Conservation (phyloP, 2,888 invertebrate genomes). For the Callyntrura sp. region DNA sequence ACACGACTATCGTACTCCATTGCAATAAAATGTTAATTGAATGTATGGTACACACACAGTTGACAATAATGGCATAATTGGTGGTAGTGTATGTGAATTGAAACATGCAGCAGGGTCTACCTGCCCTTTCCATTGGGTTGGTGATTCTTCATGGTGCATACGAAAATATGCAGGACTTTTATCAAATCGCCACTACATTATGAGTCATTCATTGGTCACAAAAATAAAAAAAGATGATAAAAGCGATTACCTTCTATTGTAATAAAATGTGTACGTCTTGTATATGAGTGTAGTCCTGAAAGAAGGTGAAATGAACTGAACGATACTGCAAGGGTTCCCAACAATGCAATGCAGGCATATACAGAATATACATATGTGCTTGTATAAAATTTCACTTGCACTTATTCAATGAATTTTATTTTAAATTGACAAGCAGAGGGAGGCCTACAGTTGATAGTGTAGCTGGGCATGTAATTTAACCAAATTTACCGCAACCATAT, state of each 20-base stretch:
- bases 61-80: too few relatives aligned
- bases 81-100: too few relatives aligned
- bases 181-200: too few relatives aligned
- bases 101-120: too few relatives aligned
- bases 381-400: conserved; percentile 62
- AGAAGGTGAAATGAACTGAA: conserved; percentile 15
- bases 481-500: conserved; percentile 59
- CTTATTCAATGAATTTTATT: conserved; percentile 17
- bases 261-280: too few relatives aligned
- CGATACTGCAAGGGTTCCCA: not conserved
- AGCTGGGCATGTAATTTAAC: not conserved
- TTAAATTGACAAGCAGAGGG: not conserved
- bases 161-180: too few relatives aligned
- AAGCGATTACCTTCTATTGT: conserved; percentile 49
- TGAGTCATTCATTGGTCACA: conserved; percentile 43
- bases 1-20: too few relatives aligned
- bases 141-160: too few relatives aligned
- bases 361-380: too few relatives aligned
- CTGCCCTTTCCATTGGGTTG: too few relatives aligned
- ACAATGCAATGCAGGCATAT: conserved; percentile 15
- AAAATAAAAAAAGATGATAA: conserved; percentile 18
- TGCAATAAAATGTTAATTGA: too few relatives aligned
- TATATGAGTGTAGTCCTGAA: not conserved
- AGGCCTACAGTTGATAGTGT: not conserved
- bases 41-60: too few relatives aligned